Evolutionary conservation across 1,140 invertebrate genomes (phyloP).

Genomic region (Caenorhabditis inopinata): DNA sequence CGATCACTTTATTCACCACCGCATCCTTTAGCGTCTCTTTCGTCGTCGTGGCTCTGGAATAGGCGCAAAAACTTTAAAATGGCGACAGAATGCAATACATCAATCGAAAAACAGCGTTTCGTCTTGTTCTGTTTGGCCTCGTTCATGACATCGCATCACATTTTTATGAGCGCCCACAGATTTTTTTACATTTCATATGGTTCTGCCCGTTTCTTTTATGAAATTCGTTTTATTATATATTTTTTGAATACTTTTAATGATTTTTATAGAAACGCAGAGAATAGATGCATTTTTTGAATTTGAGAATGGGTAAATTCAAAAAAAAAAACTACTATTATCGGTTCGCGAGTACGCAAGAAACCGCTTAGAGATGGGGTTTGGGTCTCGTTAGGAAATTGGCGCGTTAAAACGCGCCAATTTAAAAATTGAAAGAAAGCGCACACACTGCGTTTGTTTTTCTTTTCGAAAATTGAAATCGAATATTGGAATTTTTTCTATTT

Average conservation of each 20-base stretch:
- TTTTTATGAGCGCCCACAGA: constrained; percentile 24
- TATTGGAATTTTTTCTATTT: no score
- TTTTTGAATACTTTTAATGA: background rate
- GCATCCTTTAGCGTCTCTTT: constrained; percentile 53
- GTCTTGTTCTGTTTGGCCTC: background rate
- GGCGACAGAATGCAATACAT: constrained; percentile 10
- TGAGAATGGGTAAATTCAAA: background rate
- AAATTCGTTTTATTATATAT: background rate
- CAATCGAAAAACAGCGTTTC: constrained; percentile 3
- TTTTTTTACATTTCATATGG: constrained; percentile 9
- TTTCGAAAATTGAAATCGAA: no score
- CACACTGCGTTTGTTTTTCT: no score
- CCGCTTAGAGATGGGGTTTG: no score
- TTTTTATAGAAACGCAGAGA: no score
- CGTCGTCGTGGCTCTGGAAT: constrained; percentile 53
- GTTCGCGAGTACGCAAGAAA: no score
- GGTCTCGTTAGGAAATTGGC: no score
- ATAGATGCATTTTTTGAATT: no score
- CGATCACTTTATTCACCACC: constrained; percentile 55
- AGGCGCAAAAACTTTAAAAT: background rate
- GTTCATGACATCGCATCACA: background rate
- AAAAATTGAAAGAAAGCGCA: no score
- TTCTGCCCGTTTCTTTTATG: background rate
- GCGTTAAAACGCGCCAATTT: no score
- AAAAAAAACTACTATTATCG: no score